Conservation (phyloP, 2,113 vertebrate species). For the Oryctolagus cuniculus region mOryCun1.1 NC_091436.1:90384001-90384500, state of each 20-base stretch:
- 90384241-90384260: not conserved
- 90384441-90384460: not conserved
- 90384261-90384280: not conserved
- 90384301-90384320: not conserved
- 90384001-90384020: not conserved
- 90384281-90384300: not conserved
- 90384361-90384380: not conserved
- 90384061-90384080: not conserved
- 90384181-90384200: not conserved
- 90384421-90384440: not conserved
- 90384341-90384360: conserved; percentile 37
- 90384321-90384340: not conserved
- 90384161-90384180: not conserved
- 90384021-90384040: not conserved
- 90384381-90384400: conserved; percentile 3
- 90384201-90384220: not conserved
- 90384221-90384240: not conserved
- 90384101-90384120: not conserved
- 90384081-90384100: not conserved
- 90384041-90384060: not conserved
- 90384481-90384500: not conserved
- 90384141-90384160: not conserved
- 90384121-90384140: conserved; percentile 4
- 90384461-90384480: not conserved
- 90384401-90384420: conserved; percentile 16